Percentiles rank a stretch among this genome's conserved stretches.
Evolutionary conservation across 2,113 vertebrate genomes (phyloP).

Genomic region (Hippocampus abdominalis): DNA sequence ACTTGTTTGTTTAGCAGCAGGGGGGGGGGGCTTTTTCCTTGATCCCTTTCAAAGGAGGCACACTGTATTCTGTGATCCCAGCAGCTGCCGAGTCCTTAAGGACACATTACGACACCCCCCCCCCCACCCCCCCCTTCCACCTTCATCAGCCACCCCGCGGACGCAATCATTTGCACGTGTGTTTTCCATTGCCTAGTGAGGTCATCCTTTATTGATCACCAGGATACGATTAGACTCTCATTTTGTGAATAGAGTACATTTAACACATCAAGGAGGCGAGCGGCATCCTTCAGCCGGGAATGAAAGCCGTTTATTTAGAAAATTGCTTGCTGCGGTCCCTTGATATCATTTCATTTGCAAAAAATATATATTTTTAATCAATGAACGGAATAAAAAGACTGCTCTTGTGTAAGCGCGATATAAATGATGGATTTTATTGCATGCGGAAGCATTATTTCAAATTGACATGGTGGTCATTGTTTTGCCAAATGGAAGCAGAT

Average conservation of each 20-base stretch:
- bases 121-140: not conserved
- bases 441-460: no score
- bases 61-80: slow-evolving; percentile 57
- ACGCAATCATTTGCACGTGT: slow-evolving; percentile 29
- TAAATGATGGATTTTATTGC: no score
- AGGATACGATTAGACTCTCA: slow-evolving; percentile 10
- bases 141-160: slow-evolving; percentile 1
- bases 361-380: no score
- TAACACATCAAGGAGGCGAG: not conserved
- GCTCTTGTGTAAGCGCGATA: no score
- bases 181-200: slow-evolving; percentile 16
- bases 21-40: slow-evolving; percentile 49
- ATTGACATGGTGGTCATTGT: no score
- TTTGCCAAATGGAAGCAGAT: no score
- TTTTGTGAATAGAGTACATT: not conserved
- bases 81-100: slow-evolving; percentile 35
- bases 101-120: slow-evolving; percentile 1
- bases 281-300: not conserved
- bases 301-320: not conserved
- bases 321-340: no score
- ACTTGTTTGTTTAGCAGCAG: slow-evolving; percentile 61
- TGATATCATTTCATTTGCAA: no score
- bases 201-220: slow-evolving; percentile 16
- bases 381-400: no score
- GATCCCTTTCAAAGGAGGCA: slow-evolving; percentile 55